A percentile compares a stretch with the other conserved stretches of the same genome.
Evolutionary conservation across 2,888 invertebrate genomes (phyloP).

Genomic region (Drosophila mimica): DNA sequence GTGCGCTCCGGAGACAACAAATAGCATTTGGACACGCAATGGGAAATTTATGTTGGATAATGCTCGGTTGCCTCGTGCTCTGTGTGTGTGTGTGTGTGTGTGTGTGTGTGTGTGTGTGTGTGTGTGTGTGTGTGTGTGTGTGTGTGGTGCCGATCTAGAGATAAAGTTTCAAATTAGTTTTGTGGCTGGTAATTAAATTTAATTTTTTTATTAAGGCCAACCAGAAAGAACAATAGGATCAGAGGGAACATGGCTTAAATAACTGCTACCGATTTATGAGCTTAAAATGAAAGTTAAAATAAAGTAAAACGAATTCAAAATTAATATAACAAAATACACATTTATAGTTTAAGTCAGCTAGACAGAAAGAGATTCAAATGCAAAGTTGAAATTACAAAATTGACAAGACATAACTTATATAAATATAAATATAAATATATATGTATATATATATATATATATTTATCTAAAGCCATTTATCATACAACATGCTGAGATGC

Average conservation of each 20-base stretch:
- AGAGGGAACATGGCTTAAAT: conserved; percentile 30
- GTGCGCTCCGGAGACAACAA: conserved; percentile 68
- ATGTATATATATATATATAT: too few relatives aligned
- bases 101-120: not conserved
- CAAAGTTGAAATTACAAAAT: not conserved
- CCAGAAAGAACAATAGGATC: conserved; percentile 48
- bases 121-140: not conserved
- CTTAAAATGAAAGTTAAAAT: conserved; percentile 2
- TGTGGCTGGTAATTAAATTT: conserved; percentile 78
- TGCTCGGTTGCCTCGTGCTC: conserved; percentile 38
- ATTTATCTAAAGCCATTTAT: not conserved
- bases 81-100: not conserved
- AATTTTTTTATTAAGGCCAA: conserved; percentile 74
- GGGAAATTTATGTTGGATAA: conserved; percentile 80
- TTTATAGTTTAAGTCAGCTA: not conserved
- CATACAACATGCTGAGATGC: not conserved
- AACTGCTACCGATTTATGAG: conserved; percentile 26
- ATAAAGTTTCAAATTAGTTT: conserved; percentile 78
- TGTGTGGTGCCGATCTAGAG: conserved; percentile 62
- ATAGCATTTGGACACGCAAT: conserved; percentile 77
- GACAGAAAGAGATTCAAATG: not conserved
- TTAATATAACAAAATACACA: not conserved
- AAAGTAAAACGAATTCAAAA: not conserved
- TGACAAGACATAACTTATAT: not conserved
- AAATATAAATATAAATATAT: not conserved